A percentile compares a stretch with the other conserved stretches of the same genome.
These are phyloP conservation scores for Diadegma fenestrale DNA, from an alignment of 2,888 invertebrate genomes.

Conservation along the genomic window DNA sequence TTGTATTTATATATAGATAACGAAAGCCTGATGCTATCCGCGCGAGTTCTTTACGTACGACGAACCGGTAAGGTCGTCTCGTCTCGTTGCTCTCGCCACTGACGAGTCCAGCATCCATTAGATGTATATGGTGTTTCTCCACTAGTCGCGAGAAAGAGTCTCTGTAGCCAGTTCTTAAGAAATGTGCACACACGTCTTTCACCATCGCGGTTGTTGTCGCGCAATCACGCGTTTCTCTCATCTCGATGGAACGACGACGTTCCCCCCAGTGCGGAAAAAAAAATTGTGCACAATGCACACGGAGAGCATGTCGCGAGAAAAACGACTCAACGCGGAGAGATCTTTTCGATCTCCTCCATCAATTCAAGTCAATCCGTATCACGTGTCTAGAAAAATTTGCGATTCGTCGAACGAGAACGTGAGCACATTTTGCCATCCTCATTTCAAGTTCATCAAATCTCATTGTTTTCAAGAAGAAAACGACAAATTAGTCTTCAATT, in stretches of 20 bases:
- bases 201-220: constrained; percentile 61
- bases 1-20: constrained; percentile 62
- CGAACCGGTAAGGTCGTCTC: constrained; percentile 57
- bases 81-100: constrained; percentile 59
- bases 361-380: constrained; percentile 58
- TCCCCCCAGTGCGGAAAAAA: neutral
- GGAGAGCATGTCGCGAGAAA: constrained; percentile 1
- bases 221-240: constrained; percentile 64
- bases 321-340: constrained; percentile 16
- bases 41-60: constrained; percentile 49
- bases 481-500: neutral
- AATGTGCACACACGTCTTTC: constrained; percentile 68
- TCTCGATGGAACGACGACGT: constrained; percentile 42
- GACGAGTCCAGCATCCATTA: constrained; percentile 66
- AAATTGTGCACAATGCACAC: constrained; percentile 20
- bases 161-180: constrained; percentile 76
- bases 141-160: neutral
- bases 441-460: neutral
- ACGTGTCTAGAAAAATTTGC: constrained; percentile 7
- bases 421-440: neutral
- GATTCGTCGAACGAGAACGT: neutral
- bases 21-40: constrained; percentile 67
- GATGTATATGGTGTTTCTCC: constrained; percentile 58
- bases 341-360: constrained; percentile 24
- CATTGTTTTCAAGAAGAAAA: neutral